phyloP scores from a whole-genome alignment of 2,888 invertebrate genomes.

The Synanthedon vespiformis region DNA sequence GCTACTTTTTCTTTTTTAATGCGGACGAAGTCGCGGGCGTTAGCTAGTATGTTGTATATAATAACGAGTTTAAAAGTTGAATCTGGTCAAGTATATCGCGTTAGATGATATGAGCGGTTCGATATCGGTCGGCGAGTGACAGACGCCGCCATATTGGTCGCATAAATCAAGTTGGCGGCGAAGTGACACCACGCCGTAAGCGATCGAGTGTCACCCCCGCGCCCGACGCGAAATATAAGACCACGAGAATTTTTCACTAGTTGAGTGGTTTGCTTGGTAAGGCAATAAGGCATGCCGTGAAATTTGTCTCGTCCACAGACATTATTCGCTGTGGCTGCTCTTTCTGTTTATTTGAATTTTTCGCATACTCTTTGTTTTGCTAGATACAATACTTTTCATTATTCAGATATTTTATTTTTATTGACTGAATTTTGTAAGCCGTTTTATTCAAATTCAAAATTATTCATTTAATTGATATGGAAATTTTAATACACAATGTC shows the following conservation, averaged over 20 bases:
- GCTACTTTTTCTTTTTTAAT: too few relatives aligned
- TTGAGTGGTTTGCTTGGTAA: conserved; percentile 56
- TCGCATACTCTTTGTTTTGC: neutral
- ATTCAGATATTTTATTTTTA: too few relatives aligned
- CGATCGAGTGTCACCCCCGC: conserved; percentile 54
- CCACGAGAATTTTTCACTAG: conserved; percentile 56
- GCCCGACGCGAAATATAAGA: conserved; percentile 53
- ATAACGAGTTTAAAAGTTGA: conserved; percentile 1
- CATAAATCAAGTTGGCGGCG: conserved; percentile 64
- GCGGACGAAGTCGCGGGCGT: too few relatives aligned
- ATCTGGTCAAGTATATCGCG: conserved; percentile 19
- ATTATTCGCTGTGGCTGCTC: neutral
- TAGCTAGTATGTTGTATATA: neutral
- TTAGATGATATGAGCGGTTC: conserved; percentile 49
- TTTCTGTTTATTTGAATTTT: conserved; percentile 1
- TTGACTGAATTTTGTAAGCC: too few relatives aligned
- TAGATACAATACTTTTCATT: neutral
- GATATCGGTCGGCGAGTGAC: conserved; percentile 56
- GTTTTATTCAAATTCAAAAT: too few relatives aligned
- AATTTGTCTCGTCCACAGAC: conserved; percentile 40
- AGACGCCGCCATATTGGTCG: conserved; percentile 64
- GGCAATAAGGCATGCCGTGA: conserved; percentile 46
- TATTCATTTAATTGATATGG: too few relatives aligned
- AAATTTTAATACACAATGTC: too few relatives aligned
- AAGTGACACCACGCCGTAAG: conserved; percentile 62